Conservation (phyloP, 1,140 invertebrate species). For the Alviniconcha marisindica region DNA sequence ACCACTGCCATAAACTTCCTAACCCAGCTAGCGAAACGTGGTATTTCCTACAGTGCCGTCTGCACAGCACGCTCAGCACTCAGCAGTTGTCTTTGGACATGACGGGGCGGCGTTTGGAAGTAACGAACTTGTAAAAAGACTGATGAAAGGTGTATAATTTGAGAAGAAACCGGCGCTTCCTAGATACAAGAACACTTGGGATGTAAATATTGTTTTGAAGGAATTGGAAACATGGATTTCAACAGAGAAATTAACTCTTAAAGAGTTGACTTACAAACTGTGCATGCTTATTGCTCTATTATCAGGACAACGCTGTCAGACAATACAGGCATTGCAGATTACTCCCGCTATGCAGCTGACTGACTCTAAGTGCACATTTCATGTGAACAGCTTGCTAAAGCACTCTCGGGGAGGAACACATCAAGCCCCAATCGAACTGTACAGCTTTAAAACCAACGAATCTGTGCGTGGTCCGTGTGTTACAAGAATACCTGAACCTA, state of each 20-base stretch:
- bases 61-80: too few relatives aligned
- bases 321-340: neutral
- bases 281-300: neutral
- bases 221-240: neutral
- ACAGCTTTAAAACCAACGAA: neutral
- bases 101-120: neutral
- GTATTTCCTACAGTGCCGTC: too few relatives aligned
- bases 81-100: too few relatives aligned
- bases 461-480: neutral
- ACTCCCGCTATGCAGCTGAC: neutral
- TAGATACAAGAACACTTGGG: neutral
- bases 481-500: neutral
- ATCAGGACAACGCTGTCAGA: neutral
- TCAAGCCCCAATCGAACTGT: neutral
- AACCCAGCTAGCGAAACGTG: too few relatives aligned
- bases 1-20: too few relatives aligned
- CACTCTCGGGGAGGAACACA: neutral
- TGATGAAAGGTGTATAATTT: neutral
- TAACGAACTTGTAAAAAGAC: neutral
- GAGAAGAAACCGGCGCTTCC: neutral
- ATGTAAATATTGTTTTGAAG: neutral
- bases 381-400: neutral
- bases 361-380: constrained; percentile 4
- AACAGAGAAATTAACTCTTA: neutral
- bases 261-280: neutral